Percentiles rank a stretch among this genome's conserved stretches.
phyloP scores from a whole-genome alignment of 2,888 invertebrate species.

The Drosophila lacicola region DNA sequence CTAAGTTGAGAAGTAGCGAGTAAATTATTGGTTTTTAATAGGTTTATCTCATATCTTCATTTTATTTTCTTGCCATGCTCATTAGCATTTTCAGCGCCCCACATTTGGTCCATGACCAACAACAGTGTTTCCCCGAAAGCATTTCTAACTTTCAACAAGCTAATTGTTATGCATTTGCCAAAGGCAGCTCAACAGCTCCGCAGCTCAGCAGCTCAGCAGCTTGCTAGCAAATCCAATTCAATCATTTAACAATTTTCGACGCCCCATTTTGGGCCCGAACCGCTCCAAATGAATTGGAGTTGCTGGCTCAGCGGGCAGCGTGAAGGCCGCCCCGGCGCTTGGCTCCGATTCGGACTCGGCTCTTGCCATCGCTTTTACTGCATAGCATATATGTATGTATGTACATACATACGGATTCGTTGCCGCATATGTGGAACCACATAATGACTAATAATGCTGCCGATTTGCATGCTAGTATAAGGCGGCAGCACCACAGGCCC shows the following conservation, averaged over 20 bases:
- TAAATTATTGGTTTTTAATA: constrained; percentile 9
- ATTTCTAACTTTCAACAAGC: constrained; percentile 39
- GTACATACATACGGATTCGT: constrained; percentile 7
- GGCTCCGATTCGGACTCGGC: constrained; percentile 1
- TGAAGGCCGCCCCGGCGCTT: constrained; percentile 53
- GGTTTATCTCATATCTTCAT: not conserved
- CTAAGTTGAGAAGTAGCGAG: not conserved
- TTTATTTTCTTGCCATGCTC: constrained; percentile 1
- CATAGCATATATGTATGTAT: constrained; percentile 3
- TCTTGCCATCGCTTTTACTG: constrained; percentile 13
- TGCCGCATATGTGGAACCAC: constrained; percentile 28
- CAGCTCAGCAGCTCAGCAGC: constrained; percentile 8
- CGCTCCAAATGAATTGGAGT: constrained; percentile 43
- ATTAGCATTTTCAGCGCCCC: constrained; percentile 14
- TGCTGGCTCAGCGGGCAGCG: constrained; percentile 36
- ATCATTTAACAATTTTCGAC: constrained; percentile 52
- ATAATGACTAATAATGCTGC: constrained; percentile 60
- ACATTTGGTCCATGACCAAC: constrained; percentile 18
- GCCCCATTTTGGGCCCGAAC: constrained; percentile 53
- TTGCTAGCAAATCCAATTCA: constrained; percentile 41
- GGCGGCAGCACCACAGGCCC: constrained; percentile 24
- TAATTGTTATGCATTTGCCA: constrained; percentile 27
- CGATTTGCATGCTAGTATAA: constrained; percentile 55
- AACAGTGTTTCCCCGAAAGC: constrained; percentile 13
- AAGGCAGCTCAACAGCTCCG: constrained; percentile 11